These are phyloP conservation scores for Cyrtodaria siliqua DNA, from an alignment of 2,888 invertebrate genomes.

Conservation along the genomic window DNA sequence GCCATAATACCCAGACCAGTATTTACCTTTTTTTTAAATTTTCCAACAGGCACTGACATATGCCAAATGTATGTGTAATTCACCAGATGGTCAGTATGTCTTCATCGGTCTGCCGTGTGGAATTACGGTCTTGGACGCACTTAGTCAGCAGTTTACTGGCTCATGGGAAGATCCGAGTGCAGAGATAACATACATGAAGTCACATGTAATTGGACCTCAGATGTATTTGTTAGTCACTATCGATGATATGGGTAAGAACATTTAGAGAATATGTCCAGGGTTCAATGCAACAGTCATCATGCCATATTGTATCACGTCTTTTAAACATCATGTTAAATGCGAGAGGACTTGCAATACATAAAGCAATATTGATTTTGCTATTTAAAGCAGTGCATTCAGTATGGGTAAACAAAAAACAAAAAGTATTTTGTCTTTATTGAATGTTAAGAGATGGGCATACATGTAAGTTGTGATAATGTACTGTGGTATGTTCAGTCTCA, in stretches of 20 bases:
- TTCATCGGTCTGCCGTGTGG: constrained; percentile 81
- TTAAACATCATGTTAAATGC: too few species aligned
- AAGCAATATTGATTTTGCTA: too few species aligned
- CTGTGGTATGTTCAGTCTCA: too few species aligned
- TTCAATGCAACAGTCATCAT: too few species aligned
- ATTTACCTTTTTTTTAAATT: background rate
- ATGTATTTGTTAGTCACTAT: constrained; percentile 75
- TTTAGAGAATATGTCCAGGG: too few species aligned
- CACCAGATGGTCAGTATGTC: constrained; percentile 79
- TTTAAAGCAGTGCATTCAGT: too few species aligned
- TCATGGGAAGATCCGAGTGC: constrained; percentile 80
- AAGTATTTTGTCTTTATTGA: too few species aligned
- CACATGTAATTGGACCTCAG: constrained; percentile 68
- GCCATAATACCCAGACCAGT: constrained; percentile 52
- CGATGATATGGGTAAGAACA: constrained; percentile 83
- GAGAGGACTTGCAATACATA: too few species aligned
- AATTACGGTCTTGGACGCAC: constrained; percentile 75
- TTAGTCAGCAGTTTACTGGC: constrained; percentile 67
- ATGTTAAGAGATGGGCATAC: too few species aligned
- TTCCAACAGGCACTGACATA: constrained; percentile 69
- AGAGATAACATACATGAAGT: constrained; percentile 74
- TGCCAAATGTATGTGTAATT: constrained; percentile 74
- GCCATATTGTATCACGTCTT: too few species aligned
- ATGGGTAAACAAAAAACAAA: too few species aligned
- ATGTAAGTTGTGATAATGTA: too few species aligned